Percentiles rank a stretch among this genome's conserved stretches.
Evolutionary conservation across 2,113 vertebrate genomes (phyloP).

Genomic region (Tetrao urogallus): DNA sequence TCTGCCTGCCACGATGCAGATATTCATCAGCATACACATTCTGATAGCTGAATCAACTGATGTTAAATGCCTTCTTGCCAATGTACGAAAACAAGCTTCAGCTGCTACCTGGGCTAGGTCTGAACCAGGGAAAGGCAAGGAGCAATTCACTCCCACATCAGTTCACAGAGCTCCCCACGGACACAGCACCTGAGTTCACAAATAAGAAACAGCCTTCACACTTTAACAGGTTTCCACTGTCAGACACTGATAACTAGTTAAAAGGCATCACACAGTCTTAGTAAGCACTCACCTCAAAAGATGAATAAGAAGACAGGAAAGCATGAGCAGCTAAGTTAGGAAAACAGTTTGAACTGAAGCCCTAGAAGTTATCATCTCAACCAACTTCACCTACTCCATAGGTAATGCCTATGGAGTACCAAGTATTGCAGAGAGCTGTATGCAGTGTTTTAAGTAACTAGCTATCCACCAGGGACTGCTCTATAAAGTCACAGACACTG

Average conservation of each 20-base stretch:
- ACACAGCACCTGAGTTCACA: background rate
- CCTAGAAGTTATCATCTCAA: background rate
- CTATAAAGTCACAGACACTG: conserved; percentile 34
- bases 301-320: background rate
- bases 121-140: background rate
- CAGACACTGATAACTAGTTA: background rate
- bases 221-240: background rate
- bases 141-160: background rate
- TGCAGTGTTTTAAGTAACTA: background rate
- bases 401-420: background rate
- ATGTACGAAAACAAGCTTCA: background rate
- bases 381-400: background rate
- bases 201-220: background rate
- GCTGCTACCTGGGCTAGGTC: background rate
- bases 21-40: conserved; percentile 10
- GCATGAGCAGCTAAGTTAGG: background rate
- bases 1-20: background rate
- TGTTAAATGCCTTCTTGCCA: background rate
- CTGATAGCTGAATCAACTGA: background rate
- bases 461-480: conserved; percentile 11
- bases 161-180: background rate
- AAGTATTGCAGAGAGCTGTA: background rate
- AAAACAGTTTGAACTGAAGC: background rate
- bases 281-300: background rate
- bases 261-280: background rate